Conservation (phyloP, 1,140 invertebrate genomes). For the Zaprionus vittiger region DNA sequence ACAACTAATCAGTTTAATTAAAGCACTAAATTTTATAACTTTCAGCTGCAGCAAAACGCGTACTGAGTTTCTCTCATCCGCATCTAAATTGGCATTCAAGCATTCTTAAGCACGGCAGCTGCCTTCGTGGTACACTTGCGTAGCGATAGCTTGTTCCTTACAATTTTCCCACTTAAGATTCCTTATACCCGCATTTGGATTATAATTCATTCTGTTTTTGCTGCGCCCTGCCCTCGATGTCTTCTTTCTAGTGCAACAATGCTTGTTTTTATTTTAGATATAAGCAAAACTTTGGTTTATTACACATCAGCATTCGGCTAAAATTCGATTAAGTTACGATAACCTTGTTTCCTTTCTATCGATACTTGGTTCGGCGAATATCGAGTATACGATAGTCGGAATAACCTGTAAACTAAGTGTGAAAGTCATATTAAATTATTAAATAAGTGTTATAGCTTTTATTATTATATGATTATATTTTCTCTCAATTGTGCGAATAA, state of each 20-base stretch:
- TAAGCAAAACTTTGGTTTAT: slow-evolving; percentile 52
- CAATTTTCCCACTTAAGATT: slow-evolving; percentile 85
- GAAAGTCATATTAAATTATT: too few species aligned
- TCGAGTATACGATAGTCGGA: slow-evolving; percentile 2
- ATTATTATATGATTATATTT: too few species aligned
- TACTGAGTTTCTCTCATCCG: slow-evolving; percentile 23
- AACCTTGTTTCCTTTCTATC: not conserved
- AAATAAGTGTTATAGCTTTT: too few species aligned
- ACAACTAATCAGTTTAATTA: too few species aligned
- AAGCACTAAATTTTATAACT: not conserved
- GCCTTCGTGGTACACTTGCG: slow-evolving; percentile 76
- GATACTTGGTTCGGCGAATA: slow-evolving; percentile 8
- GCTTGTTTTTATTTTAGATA: slow-evolving; percentile 39
- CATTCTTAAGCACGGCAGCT: slow-evolving; percentile 17
- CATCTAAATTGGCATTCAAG: slow-evolving; percentile 6
- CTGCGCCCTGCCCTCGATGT: not conserved
- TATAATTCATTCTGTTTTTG: slow-evolving; percentile 81
- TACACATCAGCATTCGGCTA: slow-evolving; percentile 50
- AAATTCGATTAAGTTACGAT: slow-evolving; percentile 25
- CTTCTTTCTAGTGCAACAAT: slow-evolving; percentile 9
- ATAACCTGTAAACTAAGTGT: too few species aligned
- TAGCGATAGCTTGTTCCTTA: slow-evolving; percentile 73
- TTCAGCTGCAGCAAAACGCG: slow-evolving; percentile 14
- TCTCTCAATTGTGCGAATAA: too few species aligned
- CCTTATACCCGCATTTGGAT: slow-evolving; percentile 85